phyloP scores from a whole-genome alignment of 1,140 invertebrate species.

The Mercenaria mercenaria region DNA sequence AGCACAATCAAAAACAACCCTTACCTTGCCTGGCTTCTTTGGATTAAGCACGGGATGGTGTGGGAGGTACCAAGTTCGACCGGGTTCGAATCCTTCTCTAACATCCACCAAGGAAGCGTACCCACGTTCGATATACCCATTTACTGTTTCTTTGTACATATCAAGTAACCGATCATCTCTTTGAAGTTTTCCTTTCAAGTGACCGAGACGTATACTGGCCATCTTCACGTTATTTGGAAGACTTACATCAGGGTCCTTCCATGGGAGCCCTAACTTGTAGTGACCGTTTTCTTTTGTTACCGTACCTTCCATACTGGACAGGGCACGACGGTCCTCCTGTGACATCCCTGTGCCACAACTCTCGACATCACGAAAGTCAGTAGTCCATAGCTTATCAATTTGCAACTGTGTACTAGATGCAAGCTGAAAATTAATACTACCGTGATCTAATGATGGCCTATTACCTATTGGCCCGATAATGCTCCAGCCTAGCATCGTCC shows the following conservation, averaged over 20 bases:
- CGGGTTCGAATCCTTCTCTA: neutral
- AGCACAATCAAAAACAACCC: slow-evolving; percentile 73
- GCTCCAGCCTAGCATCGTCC: neutral
- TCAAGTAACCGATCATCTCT: neutral
- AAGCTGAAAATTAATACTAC: slow-evolving; percentile 32
- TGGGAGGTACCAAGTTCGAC: slow-evolving; percentile 68
- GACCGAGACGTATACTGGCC: neutral
- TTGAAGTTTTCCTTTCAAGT: slow-evolving; percentile 19
- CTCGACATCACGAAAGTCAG: slow-evolving; percentile 27
- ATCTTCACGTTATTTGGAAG: slow-evolving; percentile 6
- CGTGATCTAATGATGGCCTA: neutral
- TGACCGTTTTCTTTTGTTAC: neutral
- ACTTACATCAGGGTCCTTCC: neutral
- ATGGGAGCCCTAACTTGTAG: slow-evolving; percentile 29
- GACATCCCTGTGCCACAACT: slow-evolving; percentile 14
- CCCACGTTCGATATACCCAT: slow-evolving; percentile 1
- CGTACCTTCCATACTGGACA: neutral
- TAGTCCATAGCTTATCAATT: slow-evolving; percentile 33
- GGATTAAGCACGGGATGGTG: slow-evolving; percentile 68
- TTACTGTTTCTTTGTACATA: slow-evolving; percentile 12
- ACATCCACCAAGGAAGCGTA: neutral
- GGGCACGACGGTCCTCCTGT: slow-evolving; percentile 10
- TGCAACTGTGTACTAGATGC: neutral
- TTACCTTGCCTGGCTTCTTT: slow-evolving; percentile 68
- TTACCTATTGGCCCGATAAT: slow-evolving; percentile 2